These are phyloP conservation scores for Drosophila pseudotakahashii DNA, from an alignment of 2,888 invertebrate species.

Conservation along the genomic window DNA sequence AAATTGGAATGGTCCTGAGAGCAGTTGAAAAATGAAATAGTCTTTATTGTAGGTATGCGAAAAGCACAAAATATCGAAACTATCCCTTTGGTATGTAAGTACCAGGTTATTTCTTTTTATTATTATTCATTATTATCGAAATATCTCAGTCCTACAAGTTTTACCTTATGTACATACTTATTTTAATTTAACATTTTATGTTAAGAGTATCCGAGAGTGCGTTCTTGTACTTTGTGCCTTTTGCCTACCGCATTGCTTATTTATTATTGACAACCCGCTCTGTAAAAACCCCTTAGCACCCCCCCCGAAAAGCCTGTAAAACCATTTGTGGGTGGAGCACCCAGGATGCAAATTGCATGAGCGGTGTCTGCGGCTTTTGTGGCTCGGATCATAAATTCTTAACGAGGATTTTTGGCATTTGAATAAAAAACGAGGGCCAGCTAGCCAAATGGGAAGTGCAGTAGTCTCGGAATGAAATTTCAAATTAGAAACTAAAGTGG, in stretches of 20 bases:
- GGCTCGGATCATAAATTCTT: conserved; percentile 66
- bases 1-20: too few species aligned
- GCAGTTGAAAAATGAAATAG: too few species aligned
- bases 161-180: too few species aligned
- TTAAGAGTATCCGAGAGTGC: neutral
- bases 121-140: too few species aligned
- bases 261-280: conserved; percentile 61
- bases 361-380: conserved; percentile 69
- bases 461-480: conserved; percentile 47
- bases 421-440: conserved; percentile 31
- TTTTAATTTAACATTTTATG: too few species aligned
- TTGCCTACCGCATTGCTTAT: conserved; percentile 64
- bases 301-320: neutral
- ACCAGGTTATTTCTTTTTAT: too few species aligned
- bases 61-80: too few species aligned
- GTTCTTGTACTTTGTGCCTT: conserved; percentile 23
- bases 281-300: neutral
- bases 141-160: too few species aligned
- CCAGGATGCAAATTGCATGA: conserved; percentile 68
- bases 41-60: too few species aligned
- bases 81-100: too few species aligned
- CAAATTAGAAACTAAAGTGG: conserved; percentile 59
- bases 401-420: conserved; percentile 61
- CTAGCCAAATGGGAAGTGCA: conserved; percentile 2
- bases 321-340: conserved; percentile 14